phyloP scores from a whole-genome alignment of 1,140 invertebrate species.

The Philopotamus ludificatus region DNA sequence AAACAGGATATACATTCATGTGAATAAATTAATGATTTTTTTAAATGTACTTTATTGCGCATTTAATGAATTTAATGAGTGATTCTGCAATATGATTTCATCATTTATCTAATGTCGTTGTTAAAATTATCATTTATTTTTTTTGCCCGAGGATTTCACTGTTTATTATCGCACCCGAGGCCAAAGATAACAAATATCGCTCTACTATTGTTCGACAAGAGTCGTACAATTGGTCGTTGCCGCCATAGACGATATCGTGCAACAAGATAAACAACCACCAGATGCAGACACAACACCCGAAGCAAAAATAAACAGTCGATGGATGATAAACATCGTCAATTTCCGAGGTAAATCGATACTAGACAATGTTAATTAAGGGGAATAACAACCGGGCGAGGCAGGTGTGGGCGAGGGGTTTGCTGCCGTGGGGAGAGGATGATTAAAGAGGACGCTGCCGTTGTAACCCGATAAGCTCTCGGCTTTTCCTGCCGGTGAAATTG shows the following conservation, averaged over 20 bases:
- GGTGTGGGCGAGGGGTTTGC: background rate
- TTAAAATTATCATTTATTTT: no score
- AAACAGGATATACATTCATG: no score
- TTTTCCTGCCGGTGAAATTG: background rate
- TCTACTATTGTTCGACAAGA: background rate
- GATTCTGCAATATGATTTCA: no score
- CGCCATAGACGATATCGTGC: background rate
- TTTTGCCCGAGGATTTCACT: no score
- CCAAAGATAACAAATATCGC: conserved; percentile 9
- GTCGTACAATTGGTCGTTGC: conserved; percentile 10
- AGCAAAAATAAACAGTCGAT: no score
- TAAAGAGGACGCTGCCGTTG: background rate
- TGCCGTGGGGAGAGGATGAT: background rate
- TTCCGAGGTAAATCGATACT: background rate
- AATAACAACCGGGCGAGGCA: conserved; percentile 10
- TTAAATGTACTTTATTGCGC: no score
- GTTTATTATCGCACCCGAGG: no score
- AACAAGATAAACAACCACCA: conserved; percentile 8
- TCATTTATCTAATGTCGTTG: no score
- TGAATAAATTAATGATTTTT: no score
- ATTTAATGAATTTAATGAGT: no score
- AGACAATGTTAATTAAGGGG: conserved; percentile 7
- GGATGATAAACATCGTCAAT: conserved; percentile 8
- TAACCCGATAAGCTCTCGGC: background rate
- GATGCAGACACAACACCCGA: background rate